A percentile compares a stretch with the other conserved stretches of the same genome.
Conservation (phyloP, 2,797 vertebrate species). For the Pteropus rufus region DNA sequence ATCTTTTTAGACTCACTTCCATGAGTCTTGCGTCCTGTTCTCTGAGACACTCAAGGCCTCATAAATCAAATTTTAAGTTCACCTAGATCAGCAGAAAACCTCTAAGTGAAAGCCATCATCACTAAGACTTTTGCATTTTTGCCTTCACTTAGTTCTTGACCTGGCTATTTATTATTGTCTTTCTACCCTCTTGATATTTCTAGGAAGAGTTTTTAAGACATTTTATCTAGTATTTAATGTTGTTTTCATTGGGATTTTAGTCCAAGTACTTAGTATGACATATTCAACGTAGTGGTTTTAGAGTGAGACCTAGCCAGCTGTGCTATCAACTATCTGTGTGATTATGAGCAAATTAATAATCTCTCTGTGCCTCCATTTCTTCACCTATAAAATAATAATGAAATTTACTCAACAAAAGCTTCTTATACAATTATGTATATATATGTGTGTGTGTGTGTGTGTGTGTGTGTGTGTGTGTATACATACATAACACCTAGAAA, state of each 20-base stretch:
- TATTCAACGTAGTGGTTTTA: neutral
- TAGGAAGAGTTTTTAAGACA: neutral
- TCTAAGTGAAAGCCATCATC: neutral
- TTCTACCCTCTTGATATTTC: neutral
- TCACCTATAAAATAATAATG: neutral
- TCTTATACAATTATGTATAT: neutral
- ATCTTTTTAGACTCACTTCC: neutral
- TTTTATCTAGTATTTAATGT: neutral
- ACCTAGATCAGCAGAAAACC: neutral
- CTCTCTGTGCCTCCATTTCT: neutral
- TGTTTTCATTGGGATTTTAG: neutral
- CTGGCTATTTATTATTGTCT: neutral
- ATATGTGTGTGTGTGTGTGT: neutral
- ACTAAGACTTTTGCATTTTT: neutral
- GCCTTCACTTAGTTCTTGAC: neutral
- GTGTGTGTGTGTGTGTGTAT: too few species aligned
- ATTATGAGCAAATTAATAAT: neutral
- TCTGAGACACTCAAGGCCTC: neutral
- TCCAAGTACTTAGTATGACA: neutral
- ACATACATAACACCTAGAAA: neutral
- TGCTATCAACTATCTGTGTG: neutral
- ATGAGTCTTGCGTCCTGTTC: neutral
- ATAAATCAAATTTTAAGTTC: neutral
- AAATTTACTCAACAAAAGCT: neutral
- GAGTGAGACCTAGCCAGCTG: fast-evolving